Evolutionary conservation across 2,113 vertebrate species (phyloP).

Genomic region (Gobio gobio): DNA sequence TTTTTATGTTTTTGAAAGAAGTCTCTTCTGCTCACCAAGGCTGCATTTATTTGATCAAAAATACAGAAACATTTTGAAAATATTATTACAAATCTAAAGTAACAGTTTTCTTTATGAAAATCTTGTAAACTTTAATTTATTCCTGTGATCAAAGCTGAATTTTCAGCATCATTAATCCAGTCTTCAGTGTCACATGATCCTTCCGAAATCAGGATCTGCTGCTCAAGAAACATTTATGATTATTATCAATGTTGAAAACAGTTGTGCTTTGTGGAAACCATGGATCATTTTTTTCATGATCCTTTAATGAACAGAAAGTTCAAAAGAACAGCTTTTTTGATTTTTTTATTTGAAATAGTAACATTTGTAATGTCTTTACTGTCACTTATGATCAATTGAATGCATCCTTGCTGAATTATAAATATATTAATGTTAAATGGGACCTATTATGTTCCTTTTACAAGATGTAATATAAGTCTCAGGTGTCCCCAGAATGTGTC

Average conservation of each 20-base stretch:
- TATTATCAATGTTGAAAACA: neutral
- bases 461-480: too few species aligned
- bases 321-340: too few species aligned
- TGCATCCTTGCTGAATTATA: neutral
- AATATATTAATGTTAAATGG: too few species aligned
- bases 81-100: too few species aligned
- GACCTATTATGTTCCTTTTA: too few species aligned
- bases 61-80: too few species aligned
- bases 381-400: neutral
- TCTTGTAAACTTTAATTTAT: neutral
- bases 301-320: too few species aligned
- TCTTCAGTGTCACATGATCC: neutral
- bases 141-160: neutral
- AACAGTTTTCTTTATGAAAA: neutral
- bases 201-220: neutral
- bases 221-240: neutral
- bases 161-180: neutral
- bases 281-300: too few species aligned
- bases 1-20: neutral
- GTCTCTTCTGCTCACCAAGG: neutral
- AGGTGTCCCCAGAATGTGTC: too few species aligned
- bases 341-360: neutral
- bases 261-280: too few species aligned
- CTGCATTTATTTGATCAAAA: neutral
- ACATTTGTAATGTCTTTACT: neutral